Conservation (phyloP, 2,888 invertebrate genomes). For the Blera fallax region DNA sequence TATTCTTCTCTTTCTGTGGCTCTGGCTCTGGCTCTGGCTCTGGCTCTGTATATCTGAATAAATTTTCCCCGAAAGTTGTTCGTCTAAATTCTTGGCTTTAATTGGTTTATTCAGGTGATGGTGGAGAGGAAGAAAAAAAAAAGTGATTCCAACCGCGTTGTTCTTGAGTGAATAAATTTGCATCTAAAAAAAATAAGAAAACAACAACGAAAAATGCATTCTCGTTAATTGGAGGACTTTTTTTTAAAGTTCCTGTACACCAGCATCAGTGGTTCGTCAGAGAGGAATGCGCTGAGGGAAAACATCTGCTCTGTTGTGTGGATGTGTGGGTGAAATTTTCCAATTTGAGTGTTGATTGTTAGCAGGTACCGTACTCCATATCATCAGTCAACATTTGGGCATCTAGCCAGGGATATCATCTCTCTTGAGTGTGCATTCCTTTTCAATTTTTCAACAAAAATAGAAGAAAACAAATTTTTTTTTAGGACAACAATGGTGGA, state of each 20-base stretch:
- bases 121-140: neutral
- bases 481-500: too few species aligned
- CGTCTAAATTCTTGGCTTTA: slow-evolving; percentile 11
- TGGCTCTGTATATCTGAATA: neutral
- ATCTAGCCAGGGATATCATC: slow-evolving; percentile 21
- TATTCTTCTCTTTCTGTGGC: slow-evolving; percentile 35
- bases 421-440: too few species aligned
- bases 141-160: neutral
- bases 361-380: slow-evolving; percentile 42
- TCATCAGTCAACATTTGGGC: slow-evolving; percentile 47
- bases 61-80: slow-evolving; percentile 3
- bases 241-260: neutral
- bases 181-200: slow-evolving; percentile 7
- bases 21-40: neutral
- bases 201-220: slow-evolving; percentile 33
- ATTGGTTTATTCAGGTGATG: slow-evolving; percentile 54
- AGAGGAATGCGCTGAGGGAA: neutral
- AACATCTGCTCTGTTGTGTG: slow-evolving; percentile 45
- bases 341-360: slow-evolving; percentile 3
- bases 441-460: slow-evolving; percentile 35
- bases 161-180: slow-evolving; percentile 47
- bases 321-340: slow-evolving; percentile 13
- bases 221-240: slow-evolving; percentile 21
- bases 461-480: slow-evolving; percentile 10
- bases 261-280: neutral